A percentile compares a stretch with the other conserved stretches of the same genome.
phyloP scores from a whole-genome alignment of 2,113 vertebrate genomes.

The Columbina picui region DNA sequence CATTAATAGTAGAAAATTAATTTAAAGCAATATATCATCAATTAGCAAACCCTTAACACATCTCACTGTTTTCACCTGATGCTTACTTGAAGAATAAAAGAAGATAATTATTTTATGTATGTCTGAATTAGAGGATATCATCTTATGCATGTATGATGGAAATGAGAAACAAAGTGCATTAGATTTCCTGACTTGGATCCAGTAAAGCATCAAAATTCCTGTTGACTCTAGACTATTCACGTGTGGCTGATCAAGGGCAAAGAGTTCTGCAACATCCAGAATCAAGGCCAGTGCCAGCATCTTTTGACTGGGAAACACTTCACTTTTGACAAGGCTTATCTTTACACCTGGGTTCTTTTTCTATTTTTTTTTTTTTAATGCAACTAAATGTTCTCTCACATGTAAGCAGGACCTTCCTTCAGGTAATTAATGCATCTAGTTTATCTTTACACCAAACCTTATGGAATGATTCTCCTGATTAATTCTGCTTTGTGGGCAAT shows the following conservation, averaged over 20 bases:
- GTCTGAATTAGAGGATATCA: not conserved
- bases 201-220: not conserved
- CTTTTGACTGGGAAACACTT: not conserved
- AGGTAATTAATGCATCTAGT: constrained; percentile 28
- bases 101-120: not conserved
- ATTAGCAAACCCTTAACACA: constrained; percentile 16
- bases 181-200: not conserved
- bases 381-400: not conserved
- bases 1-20: constrained; percentile 44
- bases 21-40: constrained; percentile 53
- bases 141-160: not conserved
- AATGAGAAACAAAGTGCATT: not conserved
- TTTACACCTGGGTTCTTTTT: not conserved
- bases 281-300: not conserved
- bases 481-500: constrained; percentile 1
- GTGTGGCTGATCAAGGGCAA: not conserved
- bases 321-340: not conserved
- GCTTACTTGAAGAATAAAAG: not conserved
- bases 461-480: constrained; percentile 12
- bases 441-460: constrained; percentile 9
- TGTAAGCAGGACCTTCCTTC: constrained; percentile 20
- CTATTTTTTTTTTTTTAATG: not conserved
- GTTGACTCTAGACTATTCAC: not conserved
- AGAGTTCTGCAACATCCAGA: not conserved
- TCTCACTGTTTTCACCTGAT: not conserved